Conservation (phyloP, 2,113 vertebrate genomes). For the Clarias magur region DNA sequence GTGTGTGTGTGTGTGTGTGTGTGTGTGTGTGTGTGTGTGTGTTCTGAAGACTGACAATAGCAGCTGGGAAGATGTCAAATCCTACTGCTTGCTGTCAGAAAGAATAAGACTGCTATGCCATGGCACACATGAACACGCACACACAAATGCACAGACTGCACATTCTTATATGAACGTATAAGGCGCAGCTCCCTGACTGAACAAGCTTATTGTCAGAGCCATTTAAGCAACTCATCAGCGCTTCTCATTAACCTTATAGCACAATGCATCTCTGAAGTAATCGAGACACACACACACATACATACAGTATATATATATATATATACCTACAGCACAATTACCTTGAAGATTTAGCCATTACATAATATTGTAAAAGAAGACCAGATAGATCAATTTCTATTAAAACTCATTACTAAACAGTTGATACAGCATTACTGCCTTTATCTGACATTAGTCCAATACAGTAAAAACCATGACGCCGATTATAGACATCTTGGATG, state of each 20-base stretch:
- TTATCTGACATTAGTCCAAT: not conserved
- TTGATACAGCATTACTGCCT: not conserved
- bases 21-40: not conserved
- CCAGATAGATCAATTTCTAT: not conserved
- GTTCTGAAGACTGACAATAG: slow-evolving; percentile 48
- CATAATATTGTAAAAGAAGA: not conserved
- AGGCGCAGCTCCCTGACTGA: slow-evolving; percentile 10
- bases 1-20: slow-evolving; percentile 29
- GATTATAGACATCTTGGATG: not conserved
- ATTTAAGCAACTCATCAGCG: slow-evolving; percentile 10
- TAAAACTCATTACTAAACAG: not conserved
- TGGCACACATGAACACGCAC: not conserved
- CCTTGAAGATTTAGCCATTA: not conserved
- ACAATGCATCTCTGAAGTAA: slow-evolving; percentile 3
- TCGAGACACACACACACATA: not conserved
- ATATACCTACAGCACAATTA: not conserved
- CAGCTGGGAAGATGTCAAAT: slow-evolving; percentile 56
- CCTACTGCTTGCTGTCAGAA: slow-evolving; percentile 48
- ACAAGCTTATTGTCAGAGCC: not conserved
- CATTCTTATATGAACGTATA: not conserved
- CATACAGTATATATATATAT: not conserved
- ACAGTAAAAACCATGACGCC: not conserved
- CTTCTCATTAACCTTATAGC: slow-evolving; percentile 46
- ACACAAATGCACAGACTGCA: slow-evolving; percentile 21
- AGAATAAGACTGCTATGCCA: slow-evolving; percentile 42